Base-by-base conservation (phyloP, 2,113 vertebrate species). In the Colossoma macropomum region DNA sequence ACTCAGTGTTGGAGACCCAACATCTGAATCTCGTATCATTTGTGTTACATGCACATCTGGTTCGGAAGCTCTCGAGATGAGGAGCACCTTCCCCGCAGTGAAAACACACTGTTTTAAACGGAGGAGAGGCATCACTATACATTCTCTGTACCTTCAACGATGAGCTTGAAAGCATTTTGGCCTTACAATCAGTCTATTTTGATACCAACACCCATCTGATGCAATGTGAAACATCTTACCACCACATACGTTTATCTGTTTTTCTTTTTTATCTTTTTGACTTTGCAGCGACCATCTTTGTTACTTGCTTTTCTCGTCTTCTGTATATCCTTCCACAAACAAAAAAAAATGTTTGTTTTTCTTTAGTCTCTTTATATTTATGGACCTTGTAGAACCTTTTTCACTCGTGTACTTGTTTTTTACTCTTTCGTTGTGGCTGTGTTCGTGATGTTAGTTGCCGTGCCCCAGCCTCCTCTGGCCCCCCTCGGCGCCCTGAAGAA, bases 281-380 rank as follows among this genome's bases (percentile, higher is more conserved):
- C 32, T 38, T 77, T 30, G 41, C 81, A 68, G 59, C 28, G 45
- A 38, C 74, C 21, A 34, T 45, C 50, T 62, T 68, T 77, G 74
- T 72, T 68, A 68, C 71, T 74, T 72, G 45, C 48, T 50, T 84
- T 32, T 45, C 68, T 41, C 30, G 38, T 69, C 62, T 62, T 66
- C 30, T 68, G 32, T 80, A 11, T 70, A 34, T 65, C 27, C 69
- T 75, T 52, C 68, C n/a, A 73, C 56, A 66, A 30, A 45, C 60
- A 74, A 77, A 77, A 25, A 78, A 63, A 45, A n/a, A 66, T 76
- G 45, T 60, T 27, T 68, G 27, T 41, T 16, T 86, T 83, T 45
- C 70, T 83, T 73, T 79, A 71, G 63, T 84, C 59, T 72, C 62
- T 87, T 71, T 82, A 72, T 90, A 90, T 88, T 90, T 87, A 86